These are phyloP conservation scores for Camponotus floridanus DNA, from an alignment of 1,140 invertebrate genomes.

Conservation along the genomic window DNA sequence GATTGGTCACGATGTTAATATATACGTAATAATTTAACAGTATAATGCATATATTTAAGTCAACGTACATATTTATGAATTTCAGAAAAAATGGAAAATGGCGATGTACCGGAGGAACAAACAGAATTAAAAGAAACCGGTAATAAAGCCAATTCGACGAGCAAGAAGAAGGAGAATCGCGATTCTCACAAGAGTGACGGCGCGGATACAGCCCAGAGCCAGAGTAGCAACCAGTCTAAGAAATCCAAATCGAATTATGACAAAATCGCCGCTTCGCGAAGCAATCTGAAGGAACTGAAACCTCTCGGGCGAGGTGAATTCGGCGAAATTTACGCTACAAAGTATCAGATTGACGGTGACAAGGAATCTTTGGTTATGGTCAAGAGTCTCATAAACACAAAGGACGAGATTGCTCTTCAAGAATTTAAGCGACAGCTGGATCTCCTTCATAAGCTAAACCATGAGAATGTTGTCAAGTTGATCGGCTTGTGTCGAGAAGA, in stretches of 20 bases:
- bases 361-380: slow-evolving; percentile 89
- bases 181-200: slow-evolving; percentile 92
- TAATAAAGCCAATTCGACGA: slow-evolving; percentile 76
- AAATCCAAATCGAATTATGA: slow-evolving; percentile 93
- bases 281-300: slow-evolving; percentile 92
- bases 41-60: slow-evolving; percentile 29
- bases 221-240: slow-evolving; percentile 89
- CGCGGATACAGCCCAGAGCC: slow-evolving; percentile 92
- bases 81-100: slow-evolving; percentile 88
- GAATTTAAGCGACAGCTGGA: slow-evolving; percentile 96
- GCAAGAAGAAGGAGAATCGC: slow-evolving; percentile 84
- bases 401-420: slow-evolving; percentile 91
- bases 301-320: slow-evolving; percentile 96
- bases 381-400: slow-evolving; percentile 91
- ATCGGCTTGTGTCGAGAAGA: slow-evolving; percentile 93
- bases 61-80: not conserved
- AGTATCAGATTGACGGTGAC: slow-evolving; percentile 83
- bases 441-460: slow-evolving; percentile 92
- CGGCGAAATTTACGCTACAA: slow-evolving; percentile 95
- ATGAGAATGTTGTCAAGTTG: slow-evolving; percentile 92
- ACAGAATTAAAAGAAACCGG: slow-evolving; percentile 86
- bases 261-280: slow-evolving; percentile 90
- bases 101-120: slow-evolving; percentile 87
- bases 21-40: not conserved
- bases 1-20: not conserved